Evolutionary conservation across 2,888 invertebrate genomes (phyloP).

Genomic region (Ormyrus nitidulus): DNA sequence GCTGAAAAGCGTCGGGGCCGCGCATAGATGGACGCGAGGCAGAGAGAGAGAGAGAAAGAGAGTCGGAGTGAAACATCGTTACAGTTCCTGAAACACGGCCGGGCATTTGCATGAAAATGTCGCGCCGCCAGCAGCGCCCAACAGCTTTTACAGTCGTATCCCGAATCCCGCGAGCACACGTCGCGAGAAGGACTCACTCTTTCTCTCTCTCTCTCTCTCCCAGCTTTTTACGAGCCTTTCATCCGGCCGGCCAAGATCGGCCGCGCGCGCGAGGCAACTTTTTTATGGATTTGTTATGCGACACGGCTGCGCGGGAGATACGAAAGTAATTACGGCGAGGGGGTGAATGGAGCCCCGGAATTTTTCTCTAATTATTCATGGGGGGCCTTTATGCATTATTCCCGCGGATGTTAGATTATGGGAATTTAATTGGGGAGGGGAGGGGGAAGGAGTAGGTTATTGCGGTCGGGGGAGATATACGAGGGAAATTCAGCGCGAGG

Average conservation of each 20-base stretch:
- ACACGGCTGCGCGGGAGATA: not conserved
- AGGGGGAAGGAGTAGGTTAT: too few species aligned
- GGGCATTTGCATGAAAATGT: constrained; percentile 36
- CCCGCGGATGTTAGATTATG: too few species aligned
- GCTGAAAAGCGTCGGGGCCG: not conserved
- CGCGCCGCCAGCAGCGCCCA: not conserved
- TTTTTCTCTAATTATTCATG: too few species aligned
- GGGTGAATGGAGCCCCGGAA: too few species aligned
- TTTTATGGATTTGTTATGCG: constrained; percentile 25
- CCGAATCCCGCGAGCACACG: not conserved
- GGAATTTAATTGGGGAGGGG: too few species aligned
- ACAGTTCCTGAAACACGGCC: constrained; percentile 4
- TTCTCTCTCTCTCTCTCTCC: not conserved
- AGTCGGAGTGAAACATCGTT: constrained; percentile 23
- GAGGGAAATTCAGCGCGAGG: not conserved
- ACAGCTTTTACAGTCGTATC: constrained; percentile 18
- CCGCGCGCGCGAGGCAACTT: not conserved
- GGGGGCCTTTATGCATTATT: too few species aligned
- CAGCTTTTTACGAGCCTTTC: constrained; percentile 22
- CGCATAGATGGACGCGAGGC: too few species aligned
- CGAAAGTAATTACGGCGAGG: not conserved
- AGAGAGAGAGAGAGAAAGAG: not conserved
- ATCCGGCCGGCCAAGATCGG: not conserved
- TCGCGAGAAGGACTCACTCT: not conserved
- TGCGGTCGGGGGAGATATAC: too few species aligned